phyloP scores from a whole-genome alignment of 1,140 invertebrate genomes.

The Nomia melanderi region DNA sequence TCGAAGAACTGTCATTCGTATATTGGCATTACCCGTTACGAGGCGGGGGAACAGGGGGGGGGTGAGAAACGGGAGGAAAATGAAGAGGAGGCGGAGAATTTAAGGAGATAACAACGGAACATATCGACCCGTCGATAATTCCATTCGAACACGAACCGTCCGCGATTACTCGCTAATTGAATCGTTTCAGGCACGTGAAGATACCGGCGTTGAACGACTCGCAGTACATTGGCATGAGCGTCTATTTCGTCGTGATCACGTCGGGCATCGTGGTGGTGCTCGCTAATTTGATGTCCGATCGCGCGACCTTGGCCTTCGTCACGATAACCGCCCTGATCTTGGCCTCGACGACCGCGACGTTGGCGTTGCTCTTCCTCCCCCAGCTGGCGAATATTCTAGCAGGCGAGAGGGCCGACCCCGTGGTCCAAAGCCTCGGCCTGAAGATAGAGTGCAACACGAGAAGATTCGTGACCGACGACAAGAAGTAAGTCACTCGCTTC shows the following conservation, averaged over 20 bases:
- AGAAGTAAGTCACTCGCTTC: constrained; percentile 76
- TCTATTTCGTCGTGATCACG: constrained; percentile 95
- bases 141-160: background rate
- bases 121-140: constrained; percentile 16
- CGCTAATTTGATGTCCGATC: constrained; percentile 91
- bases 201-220: constrained; percentile 98
- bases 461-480: constrained; percentile 87
- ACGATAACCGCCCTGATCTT: constrained; percentile 91
- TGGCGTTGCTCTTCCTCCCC: constrained; percentile 93
- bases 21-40: background rate
- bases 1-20: background rate
- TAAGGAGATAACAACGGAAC: background rate
- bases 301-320: constrained; percentile 91
- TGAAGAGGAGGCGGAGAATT: too few species aligned
- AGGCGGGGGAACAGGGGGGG: background rate
- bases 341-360: constrained; percentile 91
- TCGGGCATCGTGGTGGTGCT: constrained; percentile 92
- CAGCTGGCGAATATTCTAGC: constrained; percentile 86
- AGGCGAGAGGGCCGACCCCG: constrained; percentile 87
- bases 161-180: background rate
- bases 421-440: constrained; percentile 93
- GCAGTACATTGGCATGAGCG: constrained; percentile 96
- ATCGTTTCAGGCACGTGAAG: constrained; percentile 89
- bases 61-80: too few species aligned
- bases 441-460: constrained; percentile 94